Percentiles rank a stretch among this genome's conserved stretches.
phyloP scores from a whole-genome alignment of 2,113 vertebrate species.

The Dipodomys spectabilis region DNA sequence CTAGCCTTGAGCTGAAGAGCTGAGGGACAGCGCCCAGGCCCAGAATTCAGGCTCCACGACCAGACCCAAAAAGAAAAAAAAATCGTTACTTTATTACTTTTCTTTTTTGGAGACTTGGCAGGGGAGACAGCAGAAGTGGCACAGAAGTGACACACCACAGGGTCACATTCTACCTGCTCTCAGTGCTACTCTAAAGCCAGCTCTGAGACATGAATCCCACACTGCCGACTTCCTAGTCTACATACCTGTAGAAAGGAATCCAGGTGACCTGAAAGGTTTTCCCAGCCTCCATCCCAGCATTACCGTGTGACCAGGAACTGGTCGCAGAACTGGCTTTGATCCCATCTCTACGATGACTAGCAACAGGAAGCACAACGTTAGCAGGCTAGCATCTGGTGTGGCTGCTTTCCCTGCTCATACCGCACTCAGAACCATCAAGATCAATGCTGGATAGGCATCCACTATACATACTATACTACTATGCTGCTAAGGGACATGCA shows the following conservation, averaged over 20 bases:
- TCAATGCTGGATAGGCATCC: background rate
- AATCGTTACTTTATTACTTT: background rate
- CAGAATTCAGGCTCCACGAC: too few species aligned
- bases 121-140: background rate
- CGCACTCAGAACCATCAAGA: background rate
- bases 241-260: background rate
- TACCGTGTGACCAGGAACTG: too few species aligned
- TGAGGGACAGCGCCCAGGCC: too few species aligned
- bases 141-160: fast-evolving
- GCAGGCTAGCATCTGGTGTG: fast-evolving
- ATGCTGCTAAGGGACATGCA: background rate
- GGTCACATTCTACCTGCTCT: too few species aligned
- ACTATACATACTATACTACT: fast-evolving
- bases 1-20: too few species aligned
- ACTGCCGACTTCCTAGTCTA: background rate
- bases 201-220: background rate
- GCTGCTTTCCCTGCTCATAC: background rate
- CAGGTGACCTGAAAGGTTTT: background rate
- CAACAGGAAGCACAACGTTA: background rate
- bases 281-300: background rate
- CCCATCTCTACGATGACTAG: too few species aligned
- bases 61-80: background rate
- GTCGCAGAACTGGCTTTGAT: too few species aligned
- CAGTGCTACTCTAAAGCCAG: background rate
- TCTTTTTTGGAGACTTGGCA: too few species aligned